phyloP scores from a whole-genome alignment of 1,140 invertebrate genomes.

The Nymphalis io region DNA sequence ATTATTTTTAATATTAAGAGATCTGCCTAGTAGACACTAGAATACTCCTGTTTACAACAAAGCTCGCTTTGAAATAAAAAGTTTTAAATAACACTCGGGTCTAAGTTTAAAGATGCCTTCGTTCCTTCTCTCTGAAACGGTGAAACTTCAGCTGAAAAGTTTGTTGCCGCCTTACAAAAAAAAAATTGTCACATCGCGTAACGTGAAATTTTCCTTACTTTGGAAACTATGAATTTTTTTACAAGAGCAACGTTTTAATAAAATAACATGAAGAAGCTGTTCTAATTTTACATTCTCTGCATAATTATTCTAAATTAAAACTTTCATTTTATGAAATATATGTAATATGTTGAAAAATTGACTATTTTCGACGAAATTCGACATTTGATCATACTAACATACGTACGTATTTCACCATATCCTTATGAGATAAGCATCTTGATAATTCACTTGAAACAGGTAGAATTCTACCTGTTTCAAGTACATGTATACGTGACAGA shows the following conservation, averaged over 20 bases:
- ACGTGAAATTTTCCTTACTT: not conserved
- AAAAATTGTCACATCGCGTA: not conserved
- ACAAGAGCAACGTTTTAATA: not conserved
- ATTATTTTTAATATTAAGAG: not conserved
- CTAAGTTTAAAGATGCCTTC: constrained; percentile 8
- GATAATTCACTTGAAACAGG: too few relatives aligned
- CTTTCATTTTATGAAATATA: too few relatives aligned
- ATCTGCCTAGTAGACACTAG: not conserved
- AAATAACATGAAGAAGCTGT: not conserved
- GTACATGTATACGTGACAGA: too few relatives aligned
- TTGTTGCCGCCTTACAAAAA: not conserved
- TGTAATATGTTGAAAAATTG: too few relatives aligned
- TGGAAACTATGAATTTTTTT: constrained; percentile 1
- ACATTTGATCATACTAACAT: too few relatives aligned
- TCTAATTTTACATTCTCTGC: not conserved
- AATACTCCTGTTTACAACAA: too few relatives aligned
- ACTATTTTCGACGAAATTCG: too few relatives aligned
- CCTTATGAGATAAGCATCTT: too few relatives aligned
- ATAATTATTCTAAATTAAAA: too few relatives aligned
- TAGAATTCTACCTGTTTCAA: too few relatives aligned
- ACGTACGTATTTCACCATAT: too few relatives aligned
- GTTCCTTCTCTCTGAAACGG: not conserved
- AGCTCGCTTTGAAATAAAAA: not conserved
- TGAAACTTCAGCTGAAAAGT: not conserved
- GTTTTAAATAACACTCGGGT: not conserved